phyloP scores from a whole-genome alignment of 2,113 vertebrate genomes.

The Chunga burmeisteri region DNA sequence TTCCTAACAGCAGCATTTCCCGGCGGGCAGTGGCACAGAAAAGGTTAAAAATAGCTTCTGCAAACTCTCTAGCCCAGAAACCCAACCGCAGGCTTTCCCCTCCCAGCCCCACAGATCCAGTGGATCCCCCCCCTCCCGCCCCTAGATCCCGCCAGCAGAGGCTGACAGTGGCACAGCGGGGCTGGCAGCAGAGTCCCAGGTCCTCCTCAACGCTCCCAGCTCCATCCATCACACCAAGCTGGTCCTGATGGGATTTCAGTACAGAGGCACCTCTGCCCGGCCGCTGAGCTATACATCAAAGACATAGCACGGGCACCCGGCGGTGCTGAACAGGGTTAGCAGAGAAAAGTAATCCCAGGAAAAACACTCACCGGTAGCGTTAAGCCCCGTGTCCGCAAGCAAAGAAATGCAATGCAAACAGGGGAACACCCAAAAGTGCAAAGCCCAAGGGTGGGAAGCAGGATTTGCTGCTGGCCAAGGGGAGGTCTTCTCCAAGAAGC shows the following conservation, averaged over 20 bases:
- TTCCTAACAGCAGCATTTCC: neutral
- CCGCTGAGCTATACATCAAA: neutral
- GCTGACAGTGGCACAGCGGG: accelerated
- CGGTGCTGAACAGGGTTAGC: neutral
- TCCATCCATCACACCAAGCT: neutral
- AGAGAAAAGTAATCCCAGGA: neutral
- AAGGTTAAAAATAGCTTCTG: conserved; percentile 4
- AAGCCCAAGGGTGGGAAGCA: neutral
- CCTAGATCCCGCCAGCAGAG: accelerated
- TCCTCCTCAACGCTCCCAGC: neutral
- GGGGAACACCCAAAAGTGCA: neutral
- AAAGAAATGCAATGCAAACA: neutral
- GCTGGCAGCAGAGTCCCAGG: accelerated
- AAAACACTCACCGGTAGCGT: neutral
- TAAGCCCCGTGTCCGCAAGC: accelerated
- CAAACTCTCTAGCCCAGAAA: neutral
- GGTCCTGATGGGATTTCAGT: neutral
- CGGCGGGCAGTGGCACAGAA: accelerated
- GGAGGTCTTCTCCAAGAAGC: neutral
- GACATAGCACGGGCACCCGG: accelerated
- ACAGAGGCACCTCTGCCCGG: neutral
- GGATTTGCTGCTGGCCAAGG: neutral
- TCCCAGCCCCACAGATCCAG: neutral
- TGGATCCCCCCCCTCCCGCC: too few relatives aligned
- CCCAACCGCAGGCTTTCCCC: neutral